Percentiles rank a stretch among this genome's conserved stretches.
phyloP scores from a whole-genome alignment of 1,140 invertebrate species.

The Camponotus floridanus region DNA sequence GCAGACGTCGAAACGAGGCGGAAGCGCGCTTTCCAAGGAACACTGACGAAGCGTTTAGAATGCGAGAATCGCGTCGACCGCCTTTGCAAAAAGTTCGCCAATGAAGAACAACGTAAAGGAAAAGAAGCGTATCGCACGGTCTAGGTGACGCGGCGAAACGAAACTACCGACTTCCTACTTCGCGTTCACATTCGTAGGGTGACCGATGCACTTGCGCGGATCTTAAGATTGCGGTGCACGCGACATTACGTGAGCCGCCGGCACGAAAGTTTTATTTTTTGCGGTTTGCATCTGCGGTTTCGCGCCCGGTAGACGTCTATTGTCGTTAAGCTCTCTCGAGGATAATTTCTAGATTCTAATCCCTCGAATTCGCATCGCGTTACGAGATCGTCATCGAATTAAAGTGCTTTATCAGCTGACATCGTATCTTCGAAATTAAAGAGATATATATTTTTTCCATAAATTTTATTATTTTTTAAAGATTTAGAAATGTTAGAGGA shows the following conservation, averaged over 20 bases:
- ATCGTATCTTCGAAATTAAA: neutral
- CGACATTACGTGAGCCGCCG: slow-evolving; percentile 76
- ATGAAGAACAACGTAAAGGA: neutral
- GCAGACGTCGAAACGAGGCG: slow-evolving; percentile 55
- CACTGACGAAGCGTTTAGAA: slow-evolving; percentile 15
- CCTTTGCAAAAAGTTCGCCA: slow-evolving; percentile 36
- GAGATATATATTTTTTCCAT: neutral
- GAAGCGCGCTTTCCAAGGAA: slow-evolving; percentile 31
- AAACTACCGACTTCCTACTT: slow-evolving; percentile 36
- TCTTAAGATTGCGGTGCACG: slow-evolving; percentile 72
- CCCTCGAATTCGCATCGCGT: neutral
- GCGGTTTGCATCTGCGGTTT: slow-evolving; percentile 60
- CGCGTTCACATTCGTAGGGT: slow-evolving; percentile 29
- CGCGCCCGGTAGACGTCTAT: neutral
- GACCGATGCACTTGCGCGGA: neutral
- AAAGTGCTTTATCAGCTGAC: slow-evolving; percentile 1
- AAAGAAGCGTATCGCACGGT: slow-evolving; percentile 16
- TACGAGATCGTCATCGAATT: neutral
- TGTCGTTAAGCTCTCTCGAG: slow-evolving; percentile 2
- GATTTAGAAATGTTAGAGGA: neutral
- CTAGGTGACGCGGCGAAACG: slow-evolving; percentile 3
- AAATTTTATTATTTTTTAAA: neutral
- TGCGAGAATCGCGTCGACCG: slow-evolving; percentile 17
- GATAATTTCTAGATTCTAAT: neutral
- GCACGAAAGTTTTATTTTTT: slow-evolving; percentile 63